These are phyloP conservation scores for Drosophila mayaguana DNA, from an alignment of 2,888 invertebrate species.

Conservation along the genomic window DNA sequence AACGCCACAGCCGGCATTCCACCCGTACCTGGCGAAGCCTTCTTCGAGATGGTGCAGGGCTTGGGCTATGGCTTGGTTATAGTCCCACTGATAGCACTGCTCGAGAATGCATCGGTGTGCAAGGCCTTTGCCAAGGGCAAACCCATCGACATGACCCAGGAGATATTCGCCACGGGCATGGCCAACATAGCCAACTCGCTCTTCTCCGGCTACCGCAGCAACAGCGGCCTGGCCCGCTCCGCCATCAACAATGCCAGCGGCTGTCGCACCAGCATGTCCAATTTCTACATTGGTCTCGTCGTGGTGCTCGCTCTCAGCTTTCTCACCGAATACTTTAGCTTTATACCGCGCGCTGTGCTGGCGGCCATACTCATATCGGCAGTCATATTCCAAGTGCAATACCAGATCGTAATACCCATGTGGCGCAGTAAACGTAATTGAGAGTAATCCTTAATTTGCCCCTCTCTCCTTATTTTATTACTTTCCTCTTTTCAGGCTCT, in stretches of 20 bases:
- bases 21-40: conserved; percentile 78
- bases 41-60: conserved; percentile 91
- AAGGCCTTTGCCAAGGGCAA: conserved; percentile 88
- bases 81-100: conserved; percentile 93
- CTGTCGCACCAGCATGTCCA: conserved; percentile 93
- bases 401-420: conserved; percentile 93
- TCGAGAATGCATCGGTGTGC: conserved; percentile 93
- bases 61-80: conserved; percentile 94
- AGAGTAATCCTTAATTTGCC: not conserved
- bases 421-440: conserved; percentile 94
- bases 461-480: not conserved
- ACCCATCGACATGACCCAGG: conserved; percentile 95
- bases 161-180: conserved; percentile 93
- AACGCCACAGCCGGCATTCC: conserved; percentile 73
- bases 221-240: conserved; percentile 91
- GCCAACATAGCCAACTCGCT: conserved; percentile 92
- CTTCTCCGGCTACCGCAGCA: conserved; percentile 92
- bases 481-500: conserved; percentile 87
- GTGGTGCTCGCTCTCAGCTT: conserved; percentile 93
- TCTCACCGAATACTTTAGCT: conserved; percentile 95
- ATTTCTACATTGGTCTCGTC: conserved; percentile 92
- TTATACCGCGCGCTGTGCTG: conserved; percentile 93
- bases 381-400: conserved; percentile 95
- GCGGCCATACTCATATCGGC: conserved; percentile 96
- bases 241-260: conserved; percentile 96